Evolutionary conservation across 1,140 invertebrate genomes (phyloP).

Genomic region (Calephelis nemesis): DNA sequence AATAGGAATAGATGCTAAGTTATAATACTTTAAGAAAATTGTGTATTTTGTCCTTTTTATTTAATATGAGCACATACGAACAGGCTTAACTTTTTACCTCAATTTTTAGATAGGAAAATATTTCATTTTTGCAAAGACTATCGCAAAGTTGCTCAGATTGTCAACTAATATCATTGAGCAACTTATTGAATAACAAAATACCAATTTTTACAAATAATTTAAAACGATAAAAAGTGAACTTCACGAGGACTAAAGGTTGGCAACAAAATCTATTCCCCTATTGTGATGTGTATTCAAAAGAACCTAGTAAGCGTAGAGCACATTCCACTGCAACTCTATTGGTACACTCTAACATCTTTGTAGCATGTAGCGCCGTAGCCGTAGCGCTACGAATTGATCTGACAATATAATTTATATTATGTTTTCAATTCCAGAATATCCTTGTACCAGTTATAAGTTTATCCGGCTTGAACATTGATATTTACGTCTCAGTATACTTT

Average conservation of each 20-base stretch:
- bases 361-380: constrained; percentile 21
- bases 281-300: constrained; percentile 47
- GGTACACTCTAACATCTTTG: constrained; percentile 39
- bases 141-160: not conserved
- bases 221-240: constrained; percentile 30
- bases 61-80: no score
- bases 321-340: constrained; percentile 44
- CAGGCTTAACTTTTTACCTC: no score
- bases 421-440: constrained; percentile 26
- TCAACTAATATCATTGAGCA: no score
- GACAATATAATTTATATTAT: constrained; percentile 23
- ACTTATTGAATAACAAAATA: not conserved
- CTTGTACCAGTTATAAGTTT: constrained; percentile 5
- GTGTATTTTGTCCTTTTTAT: no score
- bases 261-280: constrained; percentile 42
- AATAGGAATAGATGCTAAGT: no score
- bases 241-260: constrained; percentile 35
- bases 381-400: constrained; percentile 17
- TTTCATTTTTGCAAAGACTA: no score
- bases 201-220: not conserved
- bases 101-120: no score
- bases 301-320: constrained; percentile 39
- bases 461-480: constrained; percentile 11
- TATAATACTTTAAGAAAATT: no score
- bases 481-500: constrained; percentile 11